Evolutionary conservation across 2,888 invertebrate genomes (phyloP).

Genomic region (Tetramorium bicarinatum): DNA sequence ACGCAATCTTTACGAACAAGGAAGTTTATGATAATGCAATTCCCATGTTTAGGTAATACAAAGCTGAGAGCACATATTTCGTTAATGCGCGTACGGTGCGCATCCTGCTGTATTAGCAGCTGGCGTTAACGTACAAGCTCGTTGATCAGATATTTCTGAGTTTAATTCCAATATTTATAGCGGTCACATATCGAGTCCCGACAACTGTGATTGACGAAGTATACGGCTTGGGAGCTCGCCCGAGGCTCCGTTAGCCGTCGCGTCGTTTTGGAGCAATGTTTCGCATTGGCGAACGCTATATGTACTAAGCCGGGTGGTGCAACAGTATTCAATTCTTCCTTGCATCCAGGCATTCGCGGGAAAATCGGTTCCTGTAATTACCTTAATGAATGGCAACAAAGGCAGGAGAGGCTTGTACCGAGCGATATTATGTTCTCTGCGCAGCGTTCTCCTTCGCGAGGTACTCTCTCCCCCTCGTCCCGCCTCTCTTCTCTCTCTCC

Average conservation of each 20-base stretch:
- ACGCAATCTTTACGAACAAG: constrained; percentile 7
- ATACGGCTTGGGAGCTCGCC: constrained; percentile 11
- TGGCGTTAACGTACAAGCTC: constrained; percentile 14
- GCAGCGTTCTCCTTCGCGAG: constrained; percentile 56
- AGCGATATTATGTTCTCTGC: constrained; percentile 76
- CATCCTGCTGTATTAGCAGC: constrained; percentile 4
- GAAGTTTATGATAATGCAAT: constrained; percentile 22
- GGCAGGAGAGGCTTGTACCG: constrained; percentile 67
- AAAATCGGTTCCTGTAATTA: constrained; percentile 81
- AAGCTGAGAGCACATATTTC: constrained; percentile 14
- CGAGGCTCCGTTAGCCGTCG: constrained; percentile 34
- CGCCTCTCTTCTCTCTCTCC: neutral
- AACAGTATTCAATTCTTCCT: constrained; percentile 71
- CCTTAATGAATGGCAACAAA: constrained; percentile 80
- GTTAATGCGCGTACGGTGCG: neutral
- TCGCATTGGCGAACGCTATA: constrained; percentile 23
- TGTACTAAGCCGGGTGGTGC: constrained; percentile 33
- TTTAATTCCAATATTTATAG: constrained; percentile 14
- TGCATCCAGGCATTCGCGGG: constrained; percentile 66
- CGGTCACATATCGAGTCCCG: neutral
- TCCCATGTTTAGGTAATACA: constrained; percentile 32
- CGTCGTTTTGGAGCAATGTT: constrained; percentile 26
- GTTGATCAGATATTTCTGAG: constrained; percentile 20
- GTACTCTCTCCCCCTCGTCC: constrained; percentile 46
- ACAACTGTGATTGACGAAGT: neutral